Conservation (phyloP, 2,797 vertebrate species). For the Pelochelys cantorii region DNA sequence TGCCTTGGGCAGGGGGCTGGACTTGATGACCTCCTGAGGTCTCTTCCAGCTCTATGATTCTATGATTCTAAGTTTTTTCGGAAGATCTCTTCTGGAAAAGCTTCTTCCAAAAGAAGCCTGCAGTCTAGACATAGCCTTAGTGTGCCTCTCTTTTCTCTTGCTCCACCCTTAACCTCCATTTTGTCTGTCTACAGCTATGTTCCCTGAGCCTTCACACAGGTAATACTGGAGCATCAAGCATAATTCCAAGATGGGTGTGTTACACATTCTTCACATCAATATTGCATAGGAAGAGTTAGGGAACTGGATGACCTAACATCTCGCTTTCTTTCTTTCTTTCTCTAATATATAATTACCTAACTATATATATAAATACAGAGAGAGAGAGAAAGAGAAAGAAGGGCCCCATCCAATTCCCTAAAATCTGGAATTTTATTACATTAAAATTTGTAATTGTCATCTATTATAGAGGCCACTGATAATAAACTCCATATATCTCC, state of each 20-base stretch:
- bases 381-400: too few species aligned
- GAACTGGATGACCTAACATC: neutral
- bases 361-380: too few species aligned
- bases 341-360: too few species aligned
- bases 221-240: neutral
- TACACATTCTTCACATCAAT: neutral
- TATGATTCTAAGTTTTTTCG: too few species aligned
- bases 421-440: neutral
- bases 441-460: slow-evolving; percentile 7
- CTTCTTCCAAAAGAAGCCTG: too few species aligned
- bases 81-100: too few species aligned
- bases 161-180: neutral
- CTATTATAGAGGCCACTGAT: neutral
- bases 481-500: slow-evolving; percentile 5
- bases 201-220: neutral
- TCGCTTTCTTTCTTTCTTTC: too few species aligned
- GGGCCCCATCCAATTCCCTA: neutral
- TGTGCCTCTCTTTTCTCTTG: neutral
- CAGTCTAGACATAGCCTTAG: too few species aligned
- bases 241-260: slow-evolving; percentile 10
- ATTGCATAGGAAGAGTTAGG: neutral
- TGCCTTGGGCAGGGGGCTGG: too few species aligned
- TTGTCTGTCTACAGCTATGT: neutral
- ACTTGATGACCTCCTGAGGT: too few species aligned
- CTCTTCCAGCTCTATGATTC: too few species aligned